A percentile compares a stretch with the other conserved stretches of the same genome.
Evolutionary conservation across 2,888 invertebrate species (phyloP).

Genomic region (Nemotelus pantherinus): DNA sequence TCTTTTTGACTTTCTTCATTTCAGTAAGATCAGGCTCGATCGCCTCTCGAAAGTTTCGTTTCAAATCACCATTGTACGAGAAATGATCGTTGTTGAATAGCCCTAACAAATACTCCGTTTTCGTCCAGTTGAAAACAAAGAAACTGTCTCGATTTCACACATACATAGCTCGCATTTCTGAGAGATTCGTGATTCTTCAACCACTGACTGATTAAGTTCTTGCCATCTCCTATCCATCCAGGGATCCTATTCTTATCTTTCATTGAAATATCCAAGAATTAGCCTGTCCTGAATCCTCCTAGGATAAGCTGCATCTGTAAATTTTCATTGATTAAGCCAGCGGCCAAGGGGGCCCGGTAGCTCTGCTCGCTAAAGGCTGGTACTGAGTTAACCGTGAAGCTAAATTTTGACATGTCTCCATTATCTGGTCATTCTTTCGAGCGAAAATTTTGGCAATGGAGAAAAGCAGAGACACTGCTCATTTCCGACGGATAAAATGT

Average conservation of each 20-base stretch:
- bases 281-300: conserved; percentile 60
- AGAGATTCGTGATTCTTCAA: conserved; percentile 58
- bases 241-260: conserved; percentile 68
- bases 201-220: conserved; percentile 77
- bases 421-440: too few relatives aligned
- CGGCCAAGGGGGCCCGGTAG: too few relatives aligned
- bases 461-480: too few relatives aligned
- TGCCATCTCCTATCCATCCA: conserved; percentile 70
- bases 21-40: conserved; percentile 72
- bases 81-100: conserved; percentile 68
- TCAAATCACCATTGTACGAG: conserved; percentile 70
- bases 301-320: conserved; percentile 66
- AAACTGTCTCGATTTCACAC: conserved; percentile 54
- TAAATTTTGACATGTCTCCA: too few relatives aligned
- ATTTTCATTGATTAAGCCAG: too few relatives aligned
- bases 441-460: too few relatives aligned
- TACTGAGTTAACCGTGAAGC: too few relatives aligned
- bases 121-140: conserved; percentile 60
- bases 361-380: too few relatives aligned
- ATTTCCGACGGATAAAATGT: too few relatives aligned
- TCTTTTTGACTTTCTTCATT: conserved; percentile 65
- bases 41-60: conserved; percentile 62
- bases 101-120: conserved; percentile 69
- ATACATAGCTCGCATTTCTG: conserved; percentile 56
- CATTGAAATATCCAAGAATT: conserved; percentile 57